Evolutionary conservation across 2,888 invertebrate species (phyloP), one percentile per base, ranked within the genome.

Genomic region (Liodrosophila aerea): DNA sequence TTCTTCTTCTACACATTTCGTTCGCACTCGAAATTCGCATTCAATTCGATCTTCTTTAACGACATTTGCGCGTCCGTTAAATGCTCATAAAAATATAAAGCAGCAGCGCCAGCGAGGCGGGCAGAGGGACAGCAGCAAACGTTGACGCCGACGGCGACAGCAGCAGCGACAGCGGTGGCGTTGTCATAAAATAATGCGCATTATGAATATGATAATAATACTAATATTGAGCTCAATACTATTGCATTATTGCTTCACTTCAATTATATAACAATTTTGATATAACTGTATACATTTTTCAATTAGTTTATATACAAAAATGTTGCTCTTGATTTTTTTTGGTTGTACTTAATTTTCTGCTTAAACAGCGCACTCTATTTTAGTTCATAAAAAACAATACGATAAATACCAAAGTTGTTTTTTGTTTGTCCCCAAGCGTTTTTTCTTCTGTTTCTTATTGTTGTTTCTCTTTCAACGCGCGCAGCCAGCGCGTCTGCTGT

Each of bases 21-120:
- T n/a, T 67, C 47, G 12, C 50, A 64, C 31, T 56, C 71, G 68
- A 62, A 22, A 72, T 76, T 81, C 82, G 62, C 71, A 85, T 75
- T 76, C 68, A 72, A 76, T 80, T 85, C 73, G 76, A 76, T 85
- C 84, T 80, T 80, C 73, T 83, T 85, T 68, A 67, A 76, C 64
- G 81, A 76, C 84, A 65, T 65, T 75, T 67, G 22, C 22, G 2
- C 64, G 67, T 64, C 56, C n/a, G 69, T 59, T 64, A 59, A 80
- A 74, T 59, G 47, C 47, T 59, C 63, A 71, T 64, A 60, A 80
- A 85, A 57, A 61, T 29, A 45, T 37, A 67, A 74, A 60, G 39
- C 33, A 33, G 7, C 43, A 15, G 46, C 34, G 39, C 5, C 18
- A 33, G 34, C 13, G 13, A 31, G 29, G 31, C 30, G 16, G 16